Evolutionary conservation across 2,888 invertebrate genomes (phyloP).

Genomic region (Polydrusus tereticollis): DNA sequence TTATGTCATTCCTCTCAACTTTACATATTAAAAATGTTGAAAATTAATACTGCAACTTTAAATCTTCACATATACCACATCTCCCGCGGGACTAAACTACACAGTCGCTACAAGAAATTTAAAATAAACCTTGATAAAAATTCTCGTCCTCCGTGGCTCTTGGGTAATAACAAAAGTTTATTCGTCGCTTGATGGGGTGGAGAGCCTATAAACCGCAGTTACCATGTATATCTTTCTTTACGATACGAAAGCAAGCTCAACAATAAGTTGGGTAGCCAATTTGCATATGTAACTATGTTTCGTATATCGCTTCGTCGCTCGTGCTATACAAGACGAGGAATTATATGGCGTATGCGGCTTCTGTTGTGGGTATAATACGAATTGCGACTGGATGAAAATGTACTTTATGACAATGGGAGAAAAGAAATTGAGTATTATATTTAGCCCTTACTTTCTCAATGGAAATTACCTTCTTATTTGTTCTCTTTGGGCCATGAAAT

Average conservation of each 20-base stretch:
- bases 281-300: constrained; percentile 67
- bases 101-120: constrained; percentile 38
- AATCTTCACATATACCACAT: constrained; percentile 40
- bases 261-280: constrained; percentile 67
- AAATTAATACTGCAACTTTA: constrained; percentile 41
- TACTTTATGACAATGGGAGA: constrained; percentile 49
- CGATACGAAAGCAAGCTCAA: constrained; percentile 58
- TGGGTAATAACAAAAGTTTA: constrained; percentile 49
- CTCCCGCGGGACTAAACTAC: constrained; percentile 27
- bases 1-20: background rate
- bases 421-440: constrained; percentile 45
- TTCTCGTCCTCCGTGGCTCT: constrained; percentile 36
- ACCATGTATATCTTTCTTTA: constrained; percentile 55
- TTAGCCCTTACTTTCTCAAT: constrained; percentile 19
- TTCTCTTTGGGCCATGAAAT: background rate
- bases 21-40: constrained; percentile 32
- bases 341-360: constrained; percentile 33
- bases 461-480: constrained; percentile 15
- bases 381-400: constrained; percentile 41
- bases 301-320: constrained; percentile 41
- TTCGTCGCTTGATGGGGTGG: constrained; percentile 45
- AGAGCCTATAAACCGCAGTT: constrained; percentile 48
- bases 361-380: constrained; percentile 34
- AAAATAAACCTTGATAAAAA: constrained; percentile 51
- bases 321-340: constrained; percentile 40